Evolutionary conservation across 2,113 vertebrate species (phyloP).

Genomic region (Probosciger aterrimus): DNA sequence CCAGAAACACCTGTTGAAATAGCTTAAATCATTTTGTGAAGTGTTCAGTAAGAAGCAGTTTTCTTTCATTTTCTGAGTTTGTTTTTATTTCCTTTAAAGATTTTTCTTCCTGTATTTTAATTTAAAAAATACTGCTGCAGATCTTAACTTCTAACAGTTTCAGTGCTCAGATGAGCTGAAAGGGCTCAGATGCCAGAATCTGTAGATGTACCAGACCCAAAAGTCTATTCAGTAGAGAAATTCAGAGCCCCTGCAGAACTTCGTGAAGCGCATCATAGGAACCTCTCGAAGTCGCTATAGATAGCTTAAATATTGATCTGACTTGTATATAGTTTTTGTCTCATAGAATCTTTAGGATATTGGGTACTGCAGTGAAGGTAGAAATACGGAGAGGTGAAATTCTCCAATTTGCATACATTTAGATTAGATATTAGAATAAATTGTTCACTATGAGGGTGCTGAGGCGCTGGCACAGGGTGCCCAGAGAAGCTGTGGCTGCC

Average conservation of each 20-base stretch:
- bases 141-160: background rate
- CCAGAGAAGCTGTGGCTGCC: no score
- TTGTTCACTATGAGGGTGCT: background rate
- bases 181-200: background rate
- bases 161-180: background rate
- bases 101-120: background rate
- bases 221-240: background rate
- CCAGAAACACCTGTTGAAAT: background rate
- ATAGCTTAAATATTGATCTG: background rate
- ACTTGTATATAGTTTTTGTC: background rate
- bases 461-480: background rate
- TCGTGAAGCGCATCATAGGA: background rate
- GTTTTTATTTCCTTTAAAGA: background rate
- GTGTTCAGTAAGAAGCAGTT: background rate
- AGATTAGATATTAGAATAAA: background rate
- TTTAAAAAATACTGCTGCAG: background rate
- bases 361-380: background rate
- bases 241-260: background rate
- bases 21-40: background rate
- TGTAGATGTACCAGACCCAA: background rate
- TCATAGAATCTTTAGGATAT: accelerated
- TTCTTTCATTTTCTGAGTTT: background rate
- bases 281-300: background rate
- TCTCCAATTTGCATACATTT: accelerated
- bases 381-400: background rate